Percentiles rank a stretch among this genome's conserved stretches.
phyloP scores from a whole-genome alignment of 2,888 invertebrate species.

The Limnephilus marmoratus region DNA sequence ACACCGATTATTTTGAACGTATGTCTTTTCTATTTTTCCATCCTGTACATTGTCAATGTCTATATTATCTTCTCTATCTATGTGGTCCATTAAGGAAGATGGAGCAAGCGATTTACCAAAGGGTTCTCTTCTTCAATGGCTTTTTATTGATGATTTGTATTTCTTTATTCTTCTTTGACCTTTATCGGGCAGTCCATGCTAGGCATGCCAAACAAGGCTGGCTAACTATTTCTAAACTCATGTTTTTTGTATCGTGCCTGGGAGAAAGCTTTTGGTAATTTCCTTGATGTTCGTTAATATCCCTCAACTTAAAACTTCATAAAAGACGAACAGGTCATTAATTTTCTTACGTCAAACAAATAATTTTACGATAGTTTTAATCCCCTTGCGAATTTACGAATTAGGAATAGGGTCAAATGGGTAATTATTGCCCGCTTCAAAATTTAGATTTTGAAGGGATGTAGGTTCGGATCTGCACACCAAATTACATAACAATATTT shows the following conservation, averaged over 20 bases:
- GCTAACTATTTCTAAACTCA: background rate
- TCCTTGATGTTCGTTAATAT: too few species aligned
- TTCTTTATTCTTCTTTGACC: constrained; percentile 41
- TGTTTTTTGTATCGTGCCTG: background rate
- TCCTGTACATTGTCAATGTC: background rate
- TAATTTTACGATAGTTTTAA: background rate
- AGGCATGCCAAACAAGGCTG: background rate
- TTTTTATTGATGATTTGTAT: constrained; percentile 64
- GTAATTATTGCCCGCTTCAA: too few species aligned
- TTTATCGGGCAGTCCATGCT: constrained; percentile 15
- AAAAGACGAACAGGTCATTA: too few species aligned
- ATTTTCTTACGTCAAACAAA: background rate
- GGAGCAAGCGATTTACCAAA: constrained; percentile 61
- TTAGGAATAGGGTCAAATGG: background rate
- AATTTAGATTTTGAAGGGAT: too few species aligned
- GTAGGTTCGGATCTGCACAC: too few species aligned
- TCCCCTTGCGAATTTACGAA: background rate
- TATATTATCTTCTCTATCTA: background rate
- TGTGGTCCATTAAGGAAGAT: constrained; percentile 58
- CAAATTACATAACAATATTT: too few species aligned
- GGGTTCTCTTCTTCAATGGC: constrained; percentile 61
- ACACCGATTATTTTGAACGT: background rate
- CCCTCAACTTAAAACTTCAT: too few species aligned
- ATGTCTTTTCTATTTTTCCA: background rate
- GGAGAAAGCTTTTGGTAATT: too few species aligned